A percentile compares a stretch with the other conserved stretches of the same genome.
phyloP scores from a whole-genome alignment of 2,113 vertebrate species.

The Argyrosomus japonicus region DNA sequence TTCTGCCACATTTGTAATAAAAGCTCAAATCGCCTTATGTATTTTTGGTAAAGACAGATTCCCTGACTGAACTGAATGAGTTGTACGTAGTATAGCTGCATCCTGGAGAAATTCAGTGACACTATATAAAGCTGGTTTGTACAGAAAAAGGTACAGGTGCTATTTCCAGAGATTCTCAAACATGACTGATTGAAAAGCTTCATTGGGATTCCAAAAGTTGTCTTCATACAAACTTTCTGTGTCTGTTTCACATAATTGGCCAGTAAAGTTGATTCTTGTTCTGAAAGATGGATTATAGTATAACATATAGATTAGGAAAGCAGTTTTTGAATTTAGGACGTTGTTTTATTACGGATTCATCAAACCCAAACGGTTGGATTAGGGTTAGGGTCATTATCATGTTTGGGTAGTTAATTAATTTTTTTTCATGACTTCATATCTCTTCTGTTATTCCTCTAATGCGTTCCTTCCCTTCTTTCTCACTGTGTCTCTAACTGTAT shows the following conservation, averaged over 20 bases:
- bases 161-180: neutral
- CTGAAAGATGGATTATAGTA: neutral
- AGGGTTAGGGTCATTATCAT: neutral
- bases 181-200: neutral
- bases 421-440: neutral
- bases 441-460: neutral
- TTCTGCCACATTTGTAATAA: too few species aligned
- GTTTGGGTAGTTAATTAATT: neutral
- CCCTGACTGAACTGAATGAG: neutral
- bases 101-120: neutral
- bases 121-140: neutral
- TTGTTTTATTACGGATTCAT: neutral
- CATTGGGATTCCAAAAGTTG: neutral
- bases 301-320: neutral
- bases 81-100: neutral
- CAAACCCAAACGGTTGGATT: too few species aligned
- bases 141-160: neutral
- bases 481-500: neutral
- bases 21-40: too few species aligned
- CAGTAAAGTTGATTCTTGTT: neutral
- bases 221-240: neutral
- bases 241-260: neutral
- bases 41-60: neutral
- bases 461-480: neutral
- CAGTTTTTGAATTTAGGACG: neutral